phyloP scores from a whole-genome alignment of 1,140 invertebrate species.

The Macrobrachium nipponense region DNA sequence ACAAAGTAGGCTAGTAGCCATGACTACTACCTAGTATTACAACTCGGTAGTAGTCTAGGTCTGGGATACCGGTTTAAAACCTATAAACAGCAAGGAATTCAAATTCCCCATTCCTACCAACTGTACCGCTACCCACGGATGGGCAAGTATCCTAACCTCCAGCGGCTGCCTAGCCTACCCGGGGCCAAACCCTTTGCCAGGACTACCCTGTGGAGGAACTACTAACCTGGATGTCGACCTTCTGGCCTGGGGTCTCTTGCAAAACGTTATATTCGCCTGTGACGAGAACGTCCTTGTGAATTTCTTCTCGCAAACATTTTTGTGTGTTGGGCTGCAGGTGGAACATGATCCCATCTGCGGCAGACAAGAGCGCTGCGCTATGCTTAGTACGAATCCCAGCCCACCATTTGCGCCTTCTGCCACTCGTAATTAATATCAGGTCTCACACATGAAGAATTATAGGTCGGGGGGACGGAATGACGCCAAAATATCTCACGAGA shows the following conservation, averaged over 20 bases:
- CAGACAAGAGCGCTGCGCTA: slow-evolving; percentile 11
- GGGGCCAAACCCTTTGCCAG: too few species aligned
- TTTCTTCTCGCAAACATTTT: slow-evolving; percentile 97
- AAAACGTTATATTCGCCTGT: slow-evolving; percentile 95
- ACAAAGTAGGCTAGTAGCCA: too few species aligned
- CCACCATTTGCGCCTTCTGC: neutral
- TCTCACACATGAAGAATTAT: neutral
- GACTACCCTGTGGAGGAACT: neutral
- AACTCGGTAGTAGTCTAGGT: too few species aligned
- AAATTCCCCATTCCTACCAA: too few species aligned
- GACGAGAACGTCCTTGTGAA: slow-evolving; percentile 95
- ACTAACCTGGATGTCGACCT: slow-evolving; percentile 89
- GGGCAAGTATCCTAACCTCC: too few species aligned
- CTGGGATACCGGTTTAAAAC: too few species aligned
- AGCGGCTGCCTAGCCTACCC: too few species aligned
- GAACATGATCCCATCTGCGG: slow-evolving; percentile 80
- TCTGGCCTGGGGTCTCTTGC: slow-evolving; percentile 85
- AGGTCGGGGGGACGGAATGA: neutral
- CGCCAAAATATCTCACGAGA: neutral
- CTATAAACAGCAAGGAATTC: too few species aligned
- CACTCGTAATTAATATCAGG: slow-evolving; percentile 7
- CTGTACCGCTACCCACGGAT: neutral
- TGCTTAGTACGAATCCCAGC: slow-evolving; percentile 7
- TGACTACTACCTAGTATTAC: too few species aligned
- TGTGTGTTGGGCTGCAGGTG: slow-evolving; percentile 83